Percentiles rank a stretch among this genome's conserved stretches.
These are phyloP conservation scores for Triplophysa tibetana DNA, from an alignment of 2,113 vertebrate genomes.

Conservation along the genomic window DNA sequence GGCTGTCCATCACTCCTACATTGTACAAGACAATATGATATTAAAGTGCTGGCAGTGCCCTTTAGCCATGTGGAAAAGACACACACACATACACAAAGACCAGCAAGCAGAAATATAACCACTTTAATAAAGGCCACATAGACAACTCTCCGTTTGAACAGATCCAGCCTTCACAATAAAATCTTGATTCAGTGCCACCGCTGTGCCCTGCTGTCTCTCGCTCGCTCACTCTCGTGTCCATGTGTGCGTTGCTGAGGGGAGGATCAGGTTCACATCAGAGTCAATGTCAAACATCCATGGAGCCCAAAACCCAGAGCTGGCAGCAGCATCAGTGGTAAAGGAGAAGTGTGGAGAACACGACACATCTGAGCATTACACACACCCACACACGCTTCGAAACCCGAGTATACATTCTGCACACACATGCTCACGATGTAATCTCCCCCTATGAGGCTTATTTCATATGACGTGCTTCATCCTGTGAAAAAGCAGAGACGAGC, in stretches of 20 bases:
- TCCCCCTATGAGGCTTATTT: conserved; percentile 63
- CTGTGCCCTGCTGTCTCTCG: conserved; percentile 29
- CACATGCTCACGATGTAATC: conserved; percentile 29
- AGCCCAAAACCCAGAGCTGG: conserved; percentile 32
- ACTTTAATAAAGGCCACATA: conserved; percentile 49
- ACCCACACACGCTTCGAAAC: conserved; percentile 30
- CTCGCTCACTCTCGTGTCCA: conserved; percentile 29
- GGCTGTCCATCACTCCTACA: conserved; percentile 36
- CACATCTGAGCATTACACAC: conserved; percentile 29
- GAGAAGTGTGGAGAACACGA: conserved; percentile 35
- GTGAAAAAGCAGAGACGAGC: conserved; percentile 68
- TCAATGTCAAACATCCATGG: conserved; percentile 41
- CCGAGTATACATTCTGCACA: conserved; percentile 17
- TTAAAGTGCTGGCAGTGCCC: conserved; percentile 43
- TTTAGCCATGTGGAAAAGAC: conserved; percentile 49
- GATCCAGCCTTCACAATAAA: conserved; percentile 39
- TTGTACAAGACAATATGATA: conserved; percentile 44
- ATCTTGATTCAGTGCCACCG: conserved; percentile 39
- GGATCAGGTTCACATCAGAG: conserved; percentile 40
- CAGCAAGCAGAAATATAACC: conserved; percentile 28
- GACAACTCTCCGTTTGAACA: conserved; percentile 34
- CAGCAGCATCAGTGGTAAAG: conserved; percentile 41
- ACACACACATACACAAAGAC: conserved; percentile 34
- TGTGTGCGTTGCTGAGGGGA: conserved; percentile 11
- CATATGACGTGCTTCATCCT: conserved; percentile 61